These are phyloP conservation scores for Aphidius ervi DNA, from an alignment of 1,140 invertebrate species.

Conservation along the genomic window DNA sequence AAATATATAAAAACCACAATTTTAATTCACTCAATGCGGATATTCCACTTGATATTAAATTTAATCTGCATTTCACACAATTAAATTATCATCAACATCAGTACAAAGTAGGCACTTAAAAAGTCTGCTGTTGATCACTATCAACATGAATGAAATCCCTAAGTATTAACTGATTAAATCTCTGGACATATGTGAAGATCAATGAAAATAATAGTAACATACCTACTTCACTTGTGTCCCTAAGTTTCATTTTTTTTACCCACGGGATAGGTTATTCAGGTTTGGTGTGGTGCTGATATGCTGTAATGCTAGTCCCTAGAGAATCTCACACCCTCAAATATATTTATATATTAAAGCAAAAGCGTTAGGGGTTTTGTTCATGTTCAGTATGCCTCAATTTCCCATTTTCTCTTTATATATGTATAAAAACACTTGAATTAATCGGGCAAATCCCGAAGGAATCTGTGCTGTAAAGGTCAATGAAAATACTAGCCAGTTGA, in stretches of 20 bases:
- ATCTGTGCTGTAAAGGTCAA: slow-evolving; percentile 40
- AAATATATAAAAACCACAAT: slow-evolving; percentile 32
- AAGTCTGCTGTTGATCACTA: slow-evolving; percentile 13
- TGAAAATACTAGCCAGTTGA: slow-evolving; percentile 22
- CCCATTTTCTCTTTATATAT: background rate
- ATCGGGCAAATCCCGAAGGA: slow-evolving; percentile 41
- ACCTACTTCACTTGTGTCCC: slow-evolving; percentile 9
- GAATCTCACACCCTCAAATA: slow-evolving; percentile 29
- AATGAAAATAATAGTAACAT: slow-evolving; percentile 31
- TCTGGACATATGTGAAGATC: slow-evolving; percentile 50
- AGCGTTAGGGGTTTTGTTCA: too few species aligned
- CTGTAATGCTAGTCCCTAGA: slow-evolving; percentile 46
- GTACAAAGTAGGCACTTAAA: slow-evolving; percentile 3
- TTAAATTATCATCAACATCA: slow-evolving; percentile 39
- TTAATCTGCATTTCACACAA: slow-evolving; percentile 43
- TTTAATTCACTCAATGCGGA: slow-evolving; percentile 35
- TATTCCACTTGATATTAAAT: slow-evolving; percentile 35
- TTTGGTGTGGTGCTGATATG: slow-evolving; percentile 49
- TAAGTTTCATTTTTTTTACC: slow-evolving; percentile 15
- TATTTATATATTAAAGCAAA: background rate
- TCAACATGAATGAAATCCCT: slow-evolving; percentile 40
- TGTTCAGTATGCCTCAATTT: background rate
- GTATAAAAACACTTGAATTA: slow-evolving; percentile 50
- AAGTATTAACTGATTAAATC: slow-evolving; percentile 54
- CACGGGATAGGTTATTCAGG: slow-evolving; percentile 39